Conservation (phyloP, 2,113 vertebrate species). For the Rhagologus leucostigma region DNA sequence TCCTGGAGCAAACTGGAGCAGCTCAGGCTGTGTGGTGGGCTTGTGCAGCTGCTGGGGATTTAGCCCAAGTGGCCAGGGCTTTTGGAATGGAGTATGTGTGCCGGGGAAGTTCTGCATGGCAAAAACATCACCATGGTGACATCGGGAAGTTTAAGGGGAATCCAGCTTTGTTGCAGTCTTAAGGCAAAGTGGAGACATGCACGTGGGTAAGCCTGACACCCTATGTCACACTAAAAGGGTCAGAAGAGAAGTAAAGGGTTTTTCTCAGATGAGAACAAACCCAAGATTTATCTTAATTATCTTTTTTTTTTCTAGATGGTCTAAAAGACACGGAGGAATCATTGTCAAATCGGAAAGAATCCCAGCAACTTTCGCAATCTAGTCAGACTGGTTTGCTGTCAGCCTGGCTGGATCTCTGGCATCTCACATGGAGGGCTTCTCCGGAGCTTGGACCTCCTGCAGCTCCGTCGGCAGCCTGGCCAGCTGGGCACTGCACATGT, state of each 20-base stretch:
- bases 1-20: not conserved
- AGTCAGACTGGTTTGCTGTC: not conserved
- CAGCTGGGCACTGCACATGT: fast-evolving
- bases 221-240: not conserved
- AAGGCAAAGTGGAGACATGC: not conserved
- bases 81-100: not conserved
- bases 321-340: not conserved
- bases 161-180: not conserved
- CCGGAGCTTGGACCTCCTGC: not conserved
- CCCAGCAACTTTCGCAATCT: not conserved
- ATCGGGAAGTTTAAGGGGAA: not conserved
- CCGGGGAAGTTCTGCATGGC: not conserved
- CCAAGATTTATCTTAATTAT: not conserved
- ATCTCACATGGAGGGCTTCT: not conserved
- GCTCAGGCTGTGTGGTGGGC: not conserved
- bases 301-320: not conserved
- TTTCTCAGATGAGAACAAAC: not conserved
- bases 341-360: not conserved
- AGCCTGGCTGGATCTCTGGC: not conserved
- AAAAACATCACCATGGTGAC: not conserved
- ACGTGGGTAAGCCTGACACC: not conserved
- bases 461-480: fast-evolving
- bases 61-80: not conserved
- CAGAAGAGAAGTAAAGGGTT: not conserved
- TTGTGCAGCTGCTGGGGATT: not conserved